phyloP scores from a whole-genome alignment of 2,113 vertebrate genomes.

The Shinisaurus crocodilurus region DNA sequence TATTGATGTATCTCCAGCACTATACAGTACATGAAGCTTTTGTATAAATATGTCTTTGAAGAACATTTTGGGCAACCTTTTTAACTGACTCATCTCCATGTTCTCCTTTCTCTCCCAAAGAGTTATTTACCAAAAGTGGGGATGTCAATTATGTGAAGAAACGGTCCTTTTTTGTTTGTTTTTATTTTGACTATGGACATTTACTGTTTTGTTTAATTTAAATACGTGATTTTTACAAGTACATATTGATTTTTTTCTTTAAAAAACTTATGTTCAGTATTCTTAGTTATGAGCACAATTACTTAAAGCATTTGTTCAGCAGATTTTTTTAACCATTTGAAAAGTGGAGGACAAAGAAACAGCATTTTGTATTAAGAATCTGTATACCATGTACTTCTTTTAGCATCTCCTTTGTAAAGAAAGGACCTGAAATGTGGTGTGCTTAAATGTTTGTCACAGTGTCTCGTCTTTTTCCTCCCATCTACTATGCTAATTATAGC shows the following conservation, averaged over 20 bases:
- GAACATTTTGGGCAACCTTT: constrained; percentile 67
- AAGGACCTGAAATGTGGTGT: background rate
- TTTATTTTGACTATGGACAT: constrained; percentile 57
- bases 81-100: constrained; percentile 51
- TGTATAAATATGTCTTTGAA: constrained; percentile 74
- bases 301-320: constrained; percentile 35
- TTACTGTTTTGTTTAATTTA: constrained; percentile 50
- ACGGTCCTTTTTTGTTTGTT: constrained; percentile 18
- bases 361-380: constrained; percentile 36
- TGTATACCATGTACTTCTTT: background rate
- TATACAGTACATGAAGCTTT: constrained; percentile 69
- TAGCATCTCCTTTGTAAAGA: constrained; percentile 43
- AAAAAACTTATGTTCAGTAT: constrained; percentile 48
- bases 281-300: constrained; percentile 31
- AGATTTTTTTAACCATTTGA: constrained; percentile 32
- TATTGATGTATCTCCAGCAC: constrained; percentile 73
- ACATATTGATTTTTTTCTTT: constrained; percentile 31
- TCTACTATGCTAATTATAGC: constrained; percentile 7
- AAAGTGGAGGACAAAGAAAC: constrained; percentile 48
- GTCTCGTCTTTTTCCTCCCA: constrained; percentile 32
- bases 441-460: constrained; percentile 15
- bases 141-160: constrained; percentile 48
- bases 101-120: constrained; percentile 63
- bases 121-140: constrained; percentile 53
- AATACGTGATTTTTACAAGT: constrained; percentile 50